A percentile compares a stretch with the other conserved stretches of the same genome.
Conservation (phyloP, 1,140 invertebrate genomes). For the Drosophila setifemur region DNA sequence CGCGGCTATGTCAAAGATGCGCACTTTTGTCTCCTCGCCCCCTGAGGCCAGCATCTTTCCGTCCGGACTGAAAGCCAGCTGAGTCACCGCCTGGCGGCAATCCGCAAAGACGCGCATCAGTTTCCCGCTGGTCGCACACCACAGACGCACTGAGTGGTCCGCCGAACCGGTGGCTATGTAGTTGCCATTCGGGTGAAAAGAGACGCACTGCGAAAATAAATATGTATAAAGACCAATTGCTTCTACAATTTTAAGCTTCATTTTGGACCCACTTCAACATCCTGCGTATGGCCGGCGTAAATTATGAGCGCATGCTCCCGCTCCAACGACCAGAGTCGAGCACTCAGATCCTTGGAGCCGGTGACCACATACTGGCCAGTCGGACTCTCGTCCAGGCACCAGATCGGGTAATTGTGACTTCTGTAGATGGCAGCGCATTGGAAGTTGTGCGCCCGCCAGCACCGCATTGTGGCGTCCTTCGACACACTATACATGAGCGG, state of each 20-base stretch:
- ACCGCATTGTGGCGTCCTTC: conserved; percentile 89
- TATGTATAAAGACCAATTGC: background rate
- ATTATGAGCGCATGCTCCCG: conserved; percentile 90
- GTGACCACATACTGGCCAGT: conserved; percentile 90
- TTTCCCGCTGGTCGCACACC: conserved; percentile 85
- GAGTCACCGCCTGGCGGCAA: conserved; percentile 89
- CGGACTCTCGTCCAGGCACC: conserved; percentile 91
- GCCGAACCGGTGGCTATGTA: conserved; percentile 91
- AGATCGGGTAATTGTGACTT: conserved; percentile 94
- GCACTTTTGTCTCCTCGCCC: conserved; percentile 85
- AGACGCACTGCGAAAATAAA: conserved; percentile 83
- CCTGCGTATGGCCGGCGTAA: conserved; percentile 91
- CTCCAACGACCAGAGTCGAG: conserved; percentile 93
- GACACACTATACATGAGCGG: conserved; percentile 89
- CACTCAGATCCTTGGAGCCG: conserved; percentile 92
- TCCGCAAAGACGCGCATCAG: conserved; percentile 91
- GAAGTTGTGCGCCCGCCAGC: conserved; percentile 87
- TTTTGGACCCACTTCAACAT: conserved; percentile 87
- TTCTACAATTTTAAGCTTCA: background rate
- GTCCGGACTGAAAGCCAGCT: conserved; percentile 90
- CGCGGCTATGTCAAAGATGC: conserved; percentile 85
- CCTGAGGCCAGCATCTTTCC: conserved; percentile 92
- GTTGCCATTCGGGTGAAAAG: conserved; percentile 92
- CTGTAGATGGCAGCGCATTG: conserved; percentile 88
- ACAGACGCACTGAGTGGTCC: conserved; percentile 90